Evolutionary conservation across 2,888 invertebrate species (phyloP), one percentile per base, ranked within the genome.

Genomic region (Cremastinae sp.): DNA sequence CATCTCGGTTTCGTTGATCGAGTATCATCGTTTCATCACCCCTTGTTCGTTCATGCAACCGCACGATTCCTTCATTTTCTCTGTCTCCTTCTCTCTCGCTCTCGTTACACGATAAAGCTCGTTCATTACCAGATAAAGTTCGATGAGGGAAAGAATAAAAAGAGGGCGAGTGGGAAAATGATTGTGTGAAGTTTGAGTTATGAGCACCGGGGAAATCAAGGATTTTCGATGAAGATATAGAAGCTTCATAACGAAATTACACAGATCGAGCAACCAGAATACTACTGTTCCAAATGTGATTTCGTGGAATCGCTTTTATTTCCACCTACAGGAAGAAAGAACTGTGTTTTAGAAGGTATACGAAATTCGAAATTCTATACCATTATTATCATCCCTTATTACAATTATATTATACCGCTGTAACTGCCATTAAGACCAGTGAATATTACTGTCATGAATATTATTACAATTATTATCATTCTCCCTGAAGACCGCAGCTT

Each of bases 181-280:
- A 68, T 47, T 49, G 62, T 68, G 61, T 9, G 74, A 62, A 74
- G 66, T 61, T 51, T 14, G 39, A 16, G 69, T 51, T 66, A 55
- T 41, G 68, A 58, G 22, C 35, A 20, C 14, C 59, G 39, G 8
- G 28, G 37, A 28, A 43, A 66, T n/a, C 37, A 59, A 39, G 47
- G 28, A 62, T 43, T n/a, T 66, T 51, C 64, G 56, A 68, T 59
- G 64, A 71, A 47, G 64, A 69, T 64, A 47, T 58, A n/a, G 68
- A 69, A 47, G 47, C 45, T 47, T 53, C 53, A 39, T 53, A 64
- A 65, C 72, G 73, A 39, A 72, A 72, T 64, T 72, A 62, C 62
- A 49, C 16, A n/a, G n/a, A 55, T 18, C 39, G 65, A 56, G 66
- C 56, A 66, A 75, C 66, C 51, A 20, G 62, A 64, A 64, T 22